Evolutionary conservation across 2,888 invertebrate species (phyloP).

Genomic region (Agrochola macilenta): DNA sequence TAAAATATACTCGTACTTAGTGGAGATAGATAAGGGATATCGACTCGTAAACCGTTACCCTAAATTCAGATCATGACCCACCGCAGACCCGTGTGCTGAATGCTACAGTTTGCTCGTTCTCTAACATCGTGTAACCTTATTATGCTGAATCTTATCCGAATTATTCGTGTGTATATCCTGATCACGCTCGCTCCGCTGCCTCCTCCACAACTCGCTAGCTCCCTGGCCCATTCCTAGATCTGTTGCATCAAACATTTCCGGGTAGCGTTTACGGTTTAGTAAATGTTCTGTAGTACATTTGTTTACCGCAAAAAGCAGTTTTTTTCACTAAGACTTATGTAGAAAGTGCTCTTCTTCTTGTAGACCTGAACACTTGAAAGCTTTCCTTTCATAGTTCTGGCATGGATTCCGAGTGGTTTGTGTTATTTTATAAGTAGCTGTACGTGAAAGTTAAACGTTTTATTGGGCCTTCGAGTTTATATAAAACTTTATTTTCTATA

Average conservation of each 20-base stretch:
- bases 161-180: background rate
- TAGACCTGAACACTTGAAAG: slow-evolving; percentile 27
- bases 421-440: slow-evolving; percentile 11
- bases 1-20: background rate
- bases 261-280: slow-evolving; percentile 66
- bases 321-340: slow-evolving; percentile 42
- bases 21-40: no score
- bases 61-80: background rate
- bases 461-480: background rate
- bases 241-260: slow-evolving; percentile 70
- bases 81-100: background rate
- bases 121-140: background rate
- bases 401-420: slow-evolving; percentile 13
- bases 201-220: slow-evolving; percentile 16
- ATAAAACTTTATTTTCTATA: background rate
- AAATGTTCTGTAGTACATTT: slow-evolving; percentile 67
- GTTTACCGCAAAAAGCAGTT: slow-evolving; percentile 57
- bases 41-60: background rate
- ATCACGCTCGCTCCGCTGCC: background rate
- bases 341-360: slow-evolving; percentile 26
- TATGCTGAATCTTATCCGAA: background rate
- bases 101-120: no score
- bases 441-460: background rate
- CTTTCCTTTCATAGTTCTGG: slow-evolving; percentile 34
- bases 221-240: slow-evolving; percentile 52